Base-by-base conservation (phyloP, 2,797 vertebrate species). In the Xenentodon cancila region DNA sequence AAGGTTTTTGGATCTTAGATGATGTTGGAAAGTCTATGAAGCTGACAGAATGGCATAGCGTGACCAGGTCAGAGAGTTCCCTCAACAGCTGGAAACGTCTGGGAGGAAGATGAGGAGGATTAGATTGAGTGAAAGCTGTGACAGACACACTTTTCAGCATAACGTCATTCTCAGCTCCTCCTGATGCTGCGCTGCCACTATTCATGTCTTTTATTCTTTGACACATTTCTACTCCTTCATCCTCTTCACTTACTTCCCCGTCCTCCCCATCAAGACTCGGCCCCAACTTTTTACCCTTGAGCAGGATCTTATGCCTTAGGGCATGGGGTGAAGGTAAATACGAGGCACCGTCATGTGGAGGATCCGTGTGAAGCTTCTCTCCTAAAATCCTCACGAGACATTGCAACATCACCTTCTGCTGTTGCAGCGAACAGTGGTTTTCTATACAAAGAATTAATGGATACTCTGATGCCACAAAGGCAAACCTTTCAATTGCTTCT, bases 401-500 rank as follows among this genome's bases (percentile, higher is more conserved):
- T 45, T 95, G 94, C 53, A 92, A 87, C 94, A 96, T 93, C 15
- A 95, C 93, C 52, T 92, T 94, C 84, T 98, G 96, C 63, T 97
- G 97, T 59, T 71, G 91, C 46, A 93, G 84, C 1, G 96, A 97
- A 79, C 97, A 98, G 76, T 98, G 96, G 74, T 98, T 98, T 89
- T 98, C 97, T 67, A 98, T 76, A 73, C 96, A 97, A 27, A 98
- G 75, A 80, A 98, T 95, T 52, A 98, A 90, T 1, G 97, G 96
- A 68, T 95, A 98, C 37, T 96, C 95, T 0, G 96, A 97, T 9
- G 96, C 93, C 60, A 93, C 93, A 64, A 97, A 98, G 0, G 95
- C 95, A 44, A 95, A 97, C 70, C 89, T 95, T 80, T 58, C 95
- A 50, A 98, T 96, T 12, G 95, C 95, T 45, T 97, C 96, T 47